Percentiles rank a stretch among this genome's conserved stretches.
phyloP scores from a whole-genome alignment of 2,888 invertebrate species.

The Disparrhopalites patrizii region DNA sequence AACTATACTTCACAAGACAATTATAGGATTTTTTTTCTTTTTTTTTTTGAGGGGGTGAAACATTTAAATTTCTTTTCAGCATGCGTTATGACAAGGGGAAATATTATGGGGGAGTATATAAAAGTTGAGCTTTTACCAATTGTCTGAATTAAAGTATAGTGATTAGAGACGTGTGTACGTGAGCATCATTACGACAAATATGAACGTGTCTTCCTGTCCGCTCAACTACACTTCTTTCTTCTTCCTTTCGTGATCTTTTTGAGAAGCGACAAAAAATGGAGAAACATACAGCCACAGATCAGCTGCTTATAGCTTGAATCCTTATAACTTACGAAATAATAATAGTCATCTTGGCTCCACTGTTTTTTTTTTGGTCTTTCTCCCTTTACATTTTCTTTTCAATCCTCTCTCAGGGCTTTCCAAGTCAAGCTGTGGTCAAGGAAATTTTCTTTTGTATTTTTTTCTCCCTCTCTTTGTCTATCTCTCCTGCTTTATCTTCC shows the following conservation, averaged over 20 bases:
- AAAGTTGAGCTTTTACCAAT: no score
- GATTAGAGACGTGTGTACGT: conserved; percentile 24
- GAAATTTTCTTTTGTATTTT: neutral
- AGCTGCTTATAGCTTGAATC: no score
- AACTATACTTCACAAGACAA: no score
- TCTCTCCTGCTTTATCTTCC: no score
- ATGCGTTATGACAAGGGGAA: no score
- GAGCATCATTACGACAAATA: conserved; percentile 26
- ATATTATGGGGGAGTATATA: no score
- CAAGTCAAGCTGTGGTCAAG: no score
- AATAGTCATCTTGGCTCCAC: conserved; percentile 26
- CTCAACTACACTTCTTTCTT: neutral
- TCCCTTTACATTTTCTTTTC: neutral
- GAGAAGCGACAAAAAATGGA: neutral
- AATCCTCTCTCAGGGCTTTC: neutral
- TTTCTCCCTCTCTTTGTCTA: no score
- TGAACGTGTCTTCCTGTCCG: conserved; percentile 26
- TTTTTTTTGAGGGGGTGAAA: no score
- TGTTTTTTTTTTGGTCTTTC: neutral
- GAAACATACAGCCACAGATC: neutral
- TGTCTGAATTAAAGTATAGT: no score
- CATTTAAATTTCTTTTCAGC: no score
- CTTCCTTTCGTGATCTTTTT: neutral
- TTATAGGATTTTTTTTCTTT: no score
- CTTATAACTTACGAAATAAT: conserved; percentile 22